These are phyloP conservation scores for Paracanthobrama guichenoti DNA, from an alignment of 2,113 vertebrate species.

Conservation along the genomic window DNA sequence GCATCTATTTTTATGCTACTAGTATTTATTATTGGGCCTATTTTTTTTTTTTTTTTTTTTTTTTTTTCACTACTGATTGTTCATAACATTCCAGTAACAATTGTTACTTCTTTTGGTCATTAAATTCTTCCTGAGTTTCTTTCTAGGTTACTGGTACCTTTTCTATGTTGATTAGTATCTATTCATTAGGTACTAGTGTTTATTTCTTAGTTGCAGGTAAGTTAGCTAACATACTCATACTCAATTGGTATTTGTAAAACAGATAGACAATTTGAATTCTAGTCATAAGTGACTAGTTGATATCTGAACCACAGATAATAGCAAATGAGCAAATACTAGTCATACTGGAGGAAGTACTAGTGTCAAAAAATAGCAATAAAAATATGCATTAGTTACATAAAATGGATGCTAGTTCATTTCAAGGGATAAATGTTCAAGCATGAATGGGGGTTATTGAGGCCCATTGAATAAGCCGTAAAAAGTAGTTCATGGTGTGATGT, in stretches of 20 bases:
- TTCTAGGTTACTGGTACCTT: not conserved
- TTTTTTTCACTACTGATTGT: not conserved
- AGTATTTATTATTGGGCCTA: too few species aligned
- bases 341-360: not conserved
- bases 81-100: not conserved
- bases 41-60: not conserved
- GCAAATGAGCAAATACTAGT: not conserved
- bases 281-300: not conserved
- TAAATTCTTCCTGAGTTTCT: not conserved
- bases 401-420: not conserved
- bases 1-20: not conserved
- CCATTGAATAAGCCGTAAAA: not conserved
- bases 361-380: not conserved
- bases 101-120: not conserved
- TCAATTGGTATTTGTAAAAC: not conserved
- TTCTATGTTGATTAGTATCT: not conserved
- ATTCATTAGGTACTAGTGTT: not conserved
- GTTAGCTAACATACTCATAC: not conserved
- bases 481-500: conserved; percentile 19
- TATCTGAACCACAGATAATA: not conserved
- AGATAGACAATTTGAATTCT: not conserved
- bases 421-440: not conserved
- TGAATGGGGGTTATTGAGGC: not conserved
- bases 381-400: not conserved
- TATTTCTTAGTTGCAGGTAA: not conserved